phyloP scores from a whole-genome alignment of 1,140 invertebrate species.

The Cyclina sinensis region DNA sequence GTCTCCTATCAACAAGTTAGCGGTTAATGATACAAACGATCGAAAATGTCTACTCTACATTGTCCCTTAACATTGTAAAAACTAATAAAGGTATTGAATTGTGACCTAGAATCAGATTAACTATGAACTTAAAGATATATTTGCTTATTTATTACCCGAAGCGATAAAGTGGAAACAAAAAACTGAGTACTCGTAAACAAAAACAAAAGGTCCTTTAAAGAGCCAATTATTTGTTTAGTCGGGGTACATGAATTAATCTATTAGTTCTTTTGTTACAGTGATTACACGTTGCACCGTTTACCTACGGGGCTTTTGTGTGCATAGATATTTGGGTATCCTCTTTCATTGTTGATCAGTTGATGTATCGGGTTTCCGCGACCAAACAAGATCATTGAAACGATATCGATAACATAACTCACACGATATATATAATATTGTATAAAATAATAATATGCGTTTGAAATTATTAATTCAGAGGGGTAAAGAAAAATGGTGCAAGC shows the following conservation, averaged over 20 bases:
- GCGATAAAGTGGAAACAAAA: conserved; percentile 12
- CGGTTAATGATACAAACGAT: too few relatives aligned
- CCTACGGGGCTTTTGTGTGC: neutral
- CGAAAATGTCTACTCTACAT: too few relatives aligned
- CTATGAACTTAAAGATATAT: conserved; percentile 12
- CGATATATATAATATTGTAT: too few relatives aligned
- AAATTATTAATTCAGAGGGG: too few relatives aligned
- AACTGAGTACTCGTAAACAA: conserved; percentile 2
- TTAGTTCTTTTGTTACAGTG: neutral
- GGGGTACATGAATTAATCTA: neutral
- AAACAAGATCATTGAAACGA: too few relatives aligned
- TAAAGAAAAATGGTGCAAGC: too few relatives aligned
- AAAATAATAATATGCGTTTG: too few relatives aligned
- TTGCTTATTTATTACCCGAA: neutral
- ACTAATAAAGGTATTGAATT: conserved; percentile 7
- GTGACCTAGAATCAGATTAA: conserved; percentile 3
- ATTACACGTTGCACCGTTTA: neutral
- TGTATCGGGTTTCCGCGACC: too few relatives aligned
- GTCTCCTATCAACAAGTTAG: neutral
- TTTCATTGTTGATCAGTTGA: too few relatives aligned
- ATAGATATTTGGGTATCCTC: too few relatives aligned
- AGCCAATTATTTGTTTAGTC: neutral
- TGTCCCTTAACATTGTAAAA: neutral
- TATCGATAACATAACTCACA: too few relatives aligned
- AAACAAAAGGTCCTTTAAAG: neutral